These are phyloP conservation scores for Nomada hirtipes DNA, from an alignment of 2,888 invertebrate species.

Conservation along the genomic window DNA sequence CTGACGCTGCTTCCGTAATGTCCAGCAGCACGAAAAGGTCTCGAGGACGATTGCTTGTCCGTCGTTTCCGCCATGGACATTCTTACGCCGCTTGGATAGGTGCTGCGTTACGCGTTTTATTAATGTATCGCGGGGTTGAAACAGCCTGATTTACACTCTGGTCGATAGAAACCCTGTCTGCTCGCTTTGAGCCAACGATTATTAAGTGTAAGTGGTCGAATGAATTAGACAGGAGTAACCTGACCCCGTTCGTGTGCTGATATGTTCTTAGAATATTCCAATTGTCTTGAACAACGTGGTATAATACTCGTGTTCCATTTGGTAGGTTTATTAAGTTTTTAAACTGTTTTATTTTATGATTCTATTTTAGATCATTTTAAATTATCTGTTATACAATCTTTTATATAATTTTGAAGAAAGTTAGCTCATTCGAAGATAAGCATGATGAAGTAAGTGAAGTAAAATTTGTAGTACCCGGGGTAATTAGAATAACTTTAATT, in stretches of 20 bases:
- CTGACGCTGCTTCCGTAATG: constrained; percentile 78
- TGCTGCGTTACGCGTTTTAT: constrained; percentile 53
- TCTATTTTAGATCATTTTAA: no score
- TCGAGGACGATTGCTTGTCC: constrained; percentile 64
- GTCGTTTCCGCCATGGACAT: constrained; percentile 73
- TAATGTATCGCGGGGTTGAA: constrained; percentile 2
- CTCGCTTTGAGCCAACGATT: background rate
- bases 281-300: background rate
- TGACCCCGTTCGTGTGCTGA: background rate
- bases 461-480: no score
- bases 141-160: constrained; percentile 25
- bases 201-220: constrained; percentile 9
- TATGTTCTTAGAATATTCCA: background rate
- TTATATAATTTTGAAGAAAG: no score
- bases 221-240: background rate
- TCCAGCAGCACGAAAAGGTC: constrained; percentile 73
- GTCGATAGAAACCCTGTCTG: constrained; percentile 23
- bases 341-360: no score
- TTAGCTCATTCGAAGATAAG: no score
- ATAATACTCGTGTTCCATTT: background rate
- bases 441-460: no score
- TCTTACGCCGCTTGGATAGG: constrained; percentile 65
- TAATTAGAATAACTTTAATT: no score
- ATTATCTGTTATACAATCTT: no score
- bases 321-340: no score